Percentiles rank a stretch among this genome's conserved stretches.
These are phyloP conservation scores for Hoplostethus mediterraneus DNA, from an alignment of 2,797 vertebrate genomes.

Conservation along the genomic window DNA sequence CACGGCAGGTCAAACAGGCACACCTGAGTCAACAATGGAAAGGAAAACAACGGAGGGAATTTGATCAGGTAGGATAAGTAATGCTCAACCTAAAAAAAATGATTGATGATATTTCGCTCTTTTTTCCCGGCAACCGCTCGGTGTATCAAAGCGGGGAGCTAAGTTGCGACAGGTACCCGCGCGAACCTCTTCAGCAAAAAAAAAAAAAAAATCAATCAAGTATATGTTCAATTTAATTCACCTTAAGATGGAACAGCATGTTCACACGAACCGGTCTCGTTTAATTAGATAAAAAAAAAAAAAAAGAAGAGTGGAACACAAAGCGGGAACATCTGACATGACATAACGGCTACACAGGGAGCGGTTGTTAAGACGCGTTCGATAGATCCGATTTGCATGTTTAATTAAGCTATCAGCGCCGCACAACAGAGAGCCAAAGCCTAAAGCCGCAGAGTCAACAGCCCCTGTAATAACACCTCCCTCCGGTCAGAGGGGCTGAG, in stretches of 20 bases:
- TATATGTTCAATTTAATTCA: constrained; percentile 64
- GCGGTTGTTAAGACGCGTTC: constrained; percentile 78
- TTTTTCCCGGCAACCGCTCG: neutral
- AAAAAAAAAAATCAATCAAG: constrained; percentile 52
- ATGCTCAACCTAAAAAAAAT: neutral
- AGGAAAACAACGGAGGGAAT: constrained; percentile 3
- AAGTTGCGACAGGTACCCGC: neutral
- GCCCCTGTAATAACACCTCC: constrained; percentile 87
- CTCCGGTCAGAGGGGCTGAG: constrained; percentile 79
- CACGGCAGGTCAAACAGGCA: neutral
- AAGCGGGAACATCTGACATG: constrained; percentile 73
- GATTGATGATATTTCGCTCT: constrained; percentile 12
- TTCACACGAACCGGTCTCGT: constrained; percentile 54
- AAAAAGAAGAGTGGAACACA: constrained; percentile 58
- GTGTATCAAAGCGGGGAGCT: too few relatives aligned
- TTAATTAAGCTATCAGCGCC: constrained; percentile 88
- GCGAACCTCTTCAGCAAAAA: too few relatives aligned
- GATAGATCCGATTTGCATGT: constrained; percentile 87
- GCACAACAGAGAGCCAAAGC: constrained; percentile 84
- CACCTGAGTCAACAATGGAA: constrained; percentile 2
- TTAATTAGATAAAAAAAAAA: constrained; percentile 69
- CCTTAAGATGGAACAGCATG: constrained; percentile 54
- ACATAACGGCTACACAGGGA: constrained; percentile 73
- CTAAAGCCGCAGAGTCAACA: constrained; percentile 92
- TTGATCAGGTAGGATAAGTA: neutral